These are phyloP conservation scores for Schizaphis graminum DNA, from an alignment of 2,888 invertebrate species.

Conservation along the genomic window DNA sequence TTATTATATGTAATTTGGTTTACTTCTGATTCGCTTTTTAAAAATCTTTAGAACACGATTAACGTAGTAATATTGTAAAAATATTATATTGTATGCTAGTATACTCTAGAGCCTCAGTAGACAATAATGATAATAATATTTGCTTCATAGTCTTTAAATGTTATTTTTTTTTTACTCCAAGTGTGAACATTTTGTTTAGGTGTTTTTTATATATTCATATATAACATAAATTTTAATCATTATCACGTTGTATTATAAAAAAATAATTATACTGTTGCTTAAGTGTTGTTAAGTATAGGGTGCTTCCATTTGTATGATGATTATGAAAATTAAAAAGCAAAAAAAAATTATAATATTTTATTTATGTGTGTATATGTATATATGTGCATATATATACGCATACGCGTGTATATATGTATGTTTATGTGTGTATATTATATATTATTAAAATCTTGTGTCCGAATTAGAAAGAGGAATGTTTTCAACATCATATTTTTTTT, in stretches of 20 bases:
- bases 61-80: not conserved
- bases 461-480: conserved; percentile 62
- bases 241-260: conserved; percentile 37
- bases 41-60: conserved; percentile 24
- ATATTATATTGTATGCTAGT: conserved; percentile 20
- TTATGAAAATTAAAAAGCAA: conserved; percentile 29
- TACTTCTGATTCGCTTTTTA: conserved; percentile 35
- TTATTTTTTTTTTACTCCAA: conserved; percentile 36
- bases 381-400: not conserved
- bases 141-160: conserved; percentile 22
- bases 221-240: conserved; percentile 42
- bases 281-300: conserved; percentile 61
- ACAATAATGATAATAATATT: conserved; percentile 18
- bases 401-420: not conserved
- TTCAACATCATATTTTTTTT: conserved; percentile 51
- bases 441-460: conserved; percentile 57
- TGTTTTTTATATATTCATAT: conserved; percentile 26
- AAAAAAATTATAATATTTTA: conserved; percentile 35
- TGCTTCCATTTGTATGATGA: conserved; percentile 60
- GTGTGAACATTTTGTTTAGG: conserved; percentile 52
- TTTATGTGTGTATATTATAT: conserved; percentile 28
- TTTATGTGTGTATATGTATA: not conserved
- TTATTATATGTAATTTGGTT: not conserved
- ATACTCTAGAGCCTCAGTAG: conserved; percentile 21
- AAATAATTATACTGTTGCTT: conserved; percentile 59